A percentile compares a stretch with the other conserved stretches of the same genome.
Conservation (phyloP, 2,888 invertebrate species). For the Thereva nobilitata region DNA sequence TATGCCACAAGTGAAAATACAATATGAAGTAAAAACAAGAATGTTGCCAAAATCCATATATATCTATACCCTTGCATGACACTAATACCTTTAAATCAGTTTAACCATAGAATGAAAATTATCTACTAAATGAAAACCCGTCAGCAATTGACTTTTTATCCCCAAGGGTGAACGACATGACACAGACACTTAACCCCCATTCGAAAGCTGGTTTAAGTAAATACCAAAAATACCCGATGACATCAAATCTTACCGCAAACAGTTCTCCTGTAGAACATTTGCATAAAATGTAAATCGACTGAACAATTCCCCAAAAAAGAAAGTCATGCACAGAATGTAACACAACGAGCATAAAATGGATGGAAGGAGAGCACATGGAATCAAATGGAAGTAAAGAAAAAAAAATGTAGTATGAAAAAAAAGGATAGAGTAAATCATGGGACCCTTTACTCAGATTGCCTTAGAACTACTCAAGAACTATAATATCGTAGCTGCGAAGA, state of each 20-base stretch:
- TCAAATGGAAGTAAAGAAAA: too few species aligned
- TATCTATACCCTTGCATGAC: background rate
- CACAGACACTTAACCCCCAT: slow-evolving; percentile 37
- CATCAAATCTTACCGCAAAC: slow-evolving; percentile 41
- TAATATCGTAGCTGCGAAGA: slow-evolving; percentile 9
- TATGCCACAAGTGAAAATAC: too few species aligned
- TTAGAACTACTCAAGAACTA: slow-evolving; percentile 10
- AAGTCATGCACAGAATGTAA: slow-evolving; percentile 23
- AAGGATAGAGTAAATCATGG: background rate
- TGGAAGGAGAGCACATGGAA: slow-evolving; percentile 2
- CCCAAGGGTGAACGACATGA: slow-evolving; percentile 28
- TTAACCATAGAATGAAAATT: background rate
- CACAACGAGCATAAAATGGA: slow-evolving; percentile 6
- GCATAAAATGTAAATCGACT: slow-evolving; percentile 42
- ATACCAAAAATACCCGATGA: slow-evolving; percentile 41
- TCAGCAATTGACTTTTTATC: slow-evolving; percentile 21
- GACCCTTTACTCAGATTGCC: background rate
- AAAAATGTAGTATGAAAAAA: background rate
- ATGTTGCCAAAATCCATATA: background rate
- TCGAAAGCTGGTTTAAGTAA: slow-evolving; percentile 36
- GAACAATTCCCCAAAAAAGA: slow-evolving; percentile 36
- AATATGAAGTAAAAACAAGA: too few species aligned
- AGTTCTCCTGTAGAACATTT: slow-evolving; percentile 38
- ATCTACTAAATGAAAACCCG: slow-evolving; percentile 20
- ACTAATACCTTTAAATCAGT: too few species aligned